Base-by-base conservation (phyloP, 2,113 vertebrate species). In the Antennarius striatus region DNA sequence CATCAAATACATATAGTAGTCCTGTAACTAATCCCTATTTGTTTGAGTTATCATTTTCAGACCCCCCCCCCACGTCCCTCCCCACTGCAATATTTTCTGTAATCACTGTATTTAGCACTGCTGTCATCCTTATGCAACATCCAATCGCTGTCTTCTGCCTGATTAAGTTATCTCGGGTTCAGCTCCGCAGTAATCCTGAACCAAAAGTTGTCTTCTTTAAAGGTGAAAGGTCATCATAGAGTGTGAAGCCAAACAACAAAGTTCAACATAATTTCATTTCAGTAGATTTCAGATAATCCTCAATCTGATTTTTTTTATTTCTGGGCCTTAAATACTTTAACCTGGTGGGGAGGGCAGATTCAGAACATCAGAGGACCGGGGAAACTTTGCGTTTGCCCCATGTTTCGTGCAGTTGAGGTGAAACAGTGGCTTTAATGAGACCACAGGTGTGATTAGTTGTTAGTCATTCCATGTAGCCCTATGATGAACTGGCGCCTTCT, bases 151-250 rank as follows among this genome's bases (percentile, higher is more conserved):
- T 68, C 63, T 32, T 56, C 29, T 47, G 60, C 47, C 66, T 78
- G 71, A 87, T 82, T 76, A 68, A 59, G 55, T 88, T 89, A 88
- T 86, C 80, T 86, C 70, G 60, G 71, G 69, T 69, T 63, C 65
- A 68, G 16, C 50, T 73, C 63, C 83, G 68, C 50, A 73, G 60
- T 68, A 73, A 82, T 73, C 36, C 66, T 45, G 75, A 72, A 66
- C 30, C 71, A 55, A 67, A 30, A 68, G 60, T 30, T 43, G 47
- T 81, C 32, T 10, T 68, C 42, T 54, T 1, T 51, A 17, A 12
- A 71, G 83, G 78, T 68, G 7, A 88, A 83, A 86, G 80, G 83
- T 89, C 10, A 71, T 10, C 46, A 40, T 22, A 56, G 45, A 68
- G 8, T 12, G 3, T 45, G 9, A 49, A 7, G 11, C 22, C 0